Evolutionary conservation across 2,888 invertebrate species (phyloP).

Genomic region (Polyommatus iphigenia): DNA sequence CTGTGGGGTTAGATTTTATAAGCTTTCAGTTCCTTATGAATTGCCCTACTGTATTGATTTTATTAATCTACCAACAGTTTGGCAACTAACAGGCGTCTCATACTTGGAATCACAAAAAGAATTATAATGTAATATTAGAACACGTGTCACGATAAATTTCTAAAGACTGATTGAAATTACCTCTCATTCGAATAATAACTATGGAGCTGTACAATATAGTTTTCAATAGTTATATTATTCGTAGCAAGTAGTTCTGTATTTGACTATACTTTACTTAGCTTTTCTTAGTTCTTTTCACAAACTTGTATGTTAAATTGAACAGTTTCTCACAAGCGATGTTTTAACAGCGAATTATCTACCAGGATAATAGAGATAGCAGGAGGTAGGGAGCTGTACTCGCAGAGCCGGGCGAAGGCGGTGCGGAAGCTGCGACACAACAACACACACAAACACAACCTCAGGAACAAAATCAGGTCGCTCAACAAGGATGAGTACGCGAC

Average conservation of each 20-base stretch:
- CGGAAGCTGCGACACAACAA: constrained; percentile 83
- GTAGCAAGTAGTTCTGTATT: not conserved
- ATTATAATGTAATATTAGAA: no score
- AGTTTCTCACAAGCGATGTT: not conserved
- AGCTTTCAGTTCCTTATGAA: no score
- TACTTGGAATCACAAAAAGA: no score
- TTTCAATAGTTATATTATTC: no score
- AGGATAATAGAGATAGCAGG: constrained; percentile 86
- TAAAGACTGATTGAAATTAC: no score
- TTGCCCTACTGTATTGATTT: no score
- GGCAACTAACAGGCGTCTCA: no score
- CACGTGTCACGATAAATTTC: no score
- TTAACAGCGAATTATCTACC: constrained; percentile 37
- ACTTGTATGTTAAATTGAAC: not conserved
- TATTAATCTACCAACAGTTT: no score
- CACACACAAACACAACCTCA: constrained; percentile 74
- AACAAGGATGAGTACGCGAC: constrained; percentile 67
- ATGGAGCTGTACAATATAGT: no score
- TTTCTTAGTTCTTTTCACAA: not conserved
- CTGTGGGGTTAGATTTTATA: no score
- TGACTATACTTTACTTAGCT: not conserved
- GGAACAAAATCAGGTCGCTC: constrained; percentile 70
- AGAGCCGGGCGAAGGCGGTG: constrained; percentile 88
- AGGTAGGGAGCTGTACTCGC: constrained; percentile 90
- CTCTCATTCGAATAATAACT: no score